Conservation (phyloP, 2,113 vertebrate species). For the Eubucco bourcierii region DNA sequence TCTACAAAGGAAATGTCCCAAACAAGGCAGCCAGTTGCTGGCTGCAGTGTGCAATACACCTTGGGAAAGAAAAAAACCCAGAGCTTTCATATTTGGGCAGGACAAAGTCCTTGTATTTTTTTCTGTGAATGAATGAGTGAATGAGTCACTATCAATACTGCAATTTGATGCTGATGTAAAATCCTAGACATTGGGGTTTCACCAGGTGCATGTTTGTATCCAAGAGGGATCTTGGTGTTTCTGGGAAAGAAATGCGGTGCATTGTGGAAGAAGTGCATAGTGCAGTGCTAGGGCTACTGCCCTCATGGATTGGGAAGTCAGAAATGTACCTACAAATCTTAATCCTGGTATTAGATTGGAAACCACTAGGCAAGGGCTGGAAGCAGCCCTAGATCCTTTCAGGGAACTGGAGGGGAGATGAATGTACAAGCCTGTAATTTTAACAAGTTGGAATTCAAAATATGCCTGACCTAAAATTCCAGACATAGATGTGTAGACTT, state of each 20-base stretch:
- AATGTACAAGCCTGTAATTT: background rate
- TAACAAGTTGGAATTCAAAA: slow-evolving; percentile 40
- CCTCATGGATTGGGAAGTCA: background rate
- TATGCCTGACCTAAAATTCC: background rate
- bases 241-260: background rate
- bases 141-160: background rate
- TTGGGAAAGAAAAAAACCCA: background rate
- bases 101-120: background rate
- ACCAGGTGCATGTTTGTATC: accelerated
- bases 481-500: background rate
- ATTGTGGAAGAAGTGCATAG: background rate
- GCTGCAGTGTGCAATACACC: background rate
- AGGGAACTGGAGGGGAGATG: background rate
- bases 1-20: background rate
- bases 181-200: background rate
- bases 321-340: background rate
- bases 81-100: background rate
- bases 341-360: background rate
- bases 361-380: background rate
- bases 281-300: background rate
- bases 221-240: background rate
- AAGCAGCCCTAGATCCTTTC: background rate
- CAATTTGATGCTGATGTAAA: background rate
- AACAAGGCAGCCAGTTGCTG: background rate
- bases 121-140: background rate